phyloP scores from a whole-genome alignment of 2,888 invertebrate genomes.

The Trachelus tabidus region DNA sequence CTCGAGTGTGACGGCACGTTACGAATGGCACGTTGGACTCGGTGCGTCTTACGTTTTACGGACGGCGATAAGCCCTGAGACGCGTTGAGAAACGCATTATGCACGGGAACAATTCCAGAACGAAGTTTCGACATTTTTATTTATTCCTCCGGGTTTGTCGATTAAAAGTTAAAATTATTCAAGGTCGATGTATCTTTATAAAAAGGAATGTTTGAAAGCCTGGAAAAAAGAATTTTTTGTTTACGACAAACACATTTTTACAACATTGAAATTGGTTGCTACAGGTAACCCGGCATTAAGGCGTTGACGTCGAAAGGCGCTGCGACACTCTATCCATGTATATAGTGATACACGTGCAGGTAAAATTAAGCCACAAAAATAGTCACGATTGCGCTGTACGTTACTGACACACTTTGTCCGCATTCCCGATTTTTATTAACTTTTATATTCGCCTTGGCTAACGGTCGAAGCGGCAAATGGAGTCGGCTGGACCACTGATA shows the following conservation, averaged over 20 bases:
- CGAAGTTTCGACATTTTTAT: not conserved
- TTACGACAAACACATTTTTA: not conserved
- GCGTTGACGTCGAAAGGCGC: not conserved
- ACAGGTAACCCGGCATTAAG: not conserved
- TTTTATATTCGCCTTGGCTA: constrained; percentile 7
- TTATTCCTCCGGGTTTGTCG: not conserved
- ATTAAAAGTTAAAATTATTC: not conserved
- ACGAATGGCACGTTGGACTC: not conserved
- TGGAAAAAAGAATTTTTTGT: not conserved
- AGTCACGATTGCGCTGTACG: not conserved
- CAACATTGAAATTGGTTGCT: not conserved
- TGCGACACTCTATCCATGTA: not conserved
- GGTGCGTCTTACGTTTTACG: not conserved
- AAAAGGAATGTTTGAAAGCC: not conserved
- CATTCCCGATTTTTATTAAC: constrained; percentile 9
- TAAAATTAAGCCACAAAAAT: not conserved
- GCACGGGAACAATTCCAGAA: not conserved
- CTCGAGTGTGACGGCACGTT: constrained; percentile 4
- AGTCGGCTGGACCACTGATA: constrained; percentile 28
- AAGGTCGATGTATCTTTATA: not conserved
- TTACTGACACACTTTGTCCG: constrained; percentile 17
- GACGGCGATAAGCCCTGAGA: not conserved
- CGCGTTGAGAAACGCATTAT: not conserved
- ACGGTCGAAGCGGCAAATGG: constrained; percentile 1
- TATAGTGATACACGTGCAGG: not conserved